Evolutionary conservation across 1,140 invertebrate species (phyloP).

Genomic region (Lordiphosa mommai): DNA sequence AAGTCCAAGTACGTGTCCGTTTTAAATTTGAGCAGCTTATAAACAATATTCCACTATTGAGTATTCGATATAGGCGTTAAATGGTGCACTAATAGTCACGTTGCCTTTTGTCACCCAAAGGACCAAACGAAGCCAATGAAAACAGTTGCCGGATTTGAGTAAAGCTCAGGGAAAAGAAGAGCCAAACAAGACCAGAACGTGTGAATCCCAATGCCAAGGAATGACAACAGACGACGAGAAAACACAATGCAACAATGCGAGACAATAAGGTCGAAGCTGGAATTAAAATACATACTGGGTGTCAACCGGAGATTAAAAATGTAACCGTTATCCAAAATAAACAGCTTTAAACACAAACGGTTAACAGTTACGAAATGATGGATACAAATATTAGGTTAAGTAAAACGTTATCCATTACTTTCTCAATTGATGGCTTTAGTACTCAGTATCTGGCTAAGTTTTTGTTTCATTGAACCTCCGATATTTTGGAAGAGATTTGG

Average conservation of each 20-base stretch:
- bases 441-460: too few relatives aligned
- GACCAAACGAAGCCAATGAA: constrained; percentile 7
- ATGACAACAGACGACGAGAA: constrained; percentile 20
- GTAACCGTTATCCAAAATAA: too few relatives aligned
- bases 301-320: too few relatives aligned
- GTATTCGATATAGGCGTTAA: constrained; percentile 21
- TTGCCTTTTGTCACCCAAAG: neutral
- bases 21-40: constrained; percentile 19
- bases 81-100: constrained; percentile 46
- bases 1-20: constrained; percentile 41
- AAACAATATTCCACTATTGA: neutral
- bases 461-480: too few relatives aligned
- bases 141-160: constrained; percentile 15
- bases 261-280: neutral
- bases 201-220: constrained; percentile 14
- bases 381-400: too few relatives aligned
- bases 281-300: too few relatives aligned
- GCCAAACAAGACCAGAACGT: constrained; percentile 26
- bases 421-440: too few relatives aligned
- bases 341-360: too few relatives aligned
- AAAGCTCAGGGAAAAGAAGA: constrained; percentile 8
- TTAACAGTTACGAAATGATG: too few relatives aligned
- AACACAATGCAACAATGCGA: constrained; percentile 30
- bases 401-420: too few relatives aligned
- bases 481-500: too few relatives aligned